phyloP scores from a whole-genome alignment of 1,140 invertebrate genomes.

The Nylanderia fulva region DNA sequence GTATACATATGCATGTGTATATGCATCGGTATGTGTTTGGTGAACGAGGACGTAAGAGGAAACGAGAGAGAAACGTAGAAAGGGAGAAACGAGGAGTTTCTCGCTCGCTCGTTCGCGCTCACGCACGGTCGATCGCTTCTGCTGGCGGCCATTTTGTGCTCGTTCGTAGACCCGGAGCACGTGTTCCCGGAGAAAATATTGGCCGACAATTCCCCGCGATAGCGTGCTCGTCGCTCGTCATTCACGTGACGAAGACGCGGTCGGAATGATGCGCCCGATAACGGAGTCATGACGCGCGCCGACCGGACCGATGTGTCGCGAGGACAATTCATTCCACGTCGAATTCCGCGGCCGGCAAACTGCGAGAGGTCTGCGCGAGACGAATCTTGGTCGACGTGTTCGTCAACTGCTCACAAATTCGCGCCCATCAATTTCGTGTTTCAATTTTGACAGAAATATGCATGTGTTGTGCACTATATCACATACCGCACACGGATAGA shows the following conservation, averaged over 20 bases:
- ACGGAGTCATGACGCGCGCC: constrained; percentile 15
- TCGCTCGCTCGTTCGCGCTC: constrained; percentile 68
- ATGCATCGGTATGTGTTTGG: constrained; percentile 20
- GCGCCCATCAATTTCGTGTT: background rate
- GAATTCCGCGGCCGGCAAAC: too few species aligned
- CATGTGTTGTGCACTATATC: background rate
- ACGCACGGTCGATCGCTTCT: constrained; percentile 82
- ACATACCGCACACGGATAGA: too few species aligned
- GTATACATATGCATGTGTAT: background rate
- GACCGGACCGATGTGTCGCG: constrained; percentile 1
- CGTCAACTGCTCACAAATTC: background rate
- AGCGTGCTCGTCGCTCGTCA: background rate
- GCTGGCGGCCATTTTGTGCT: constrained; percentile 83
- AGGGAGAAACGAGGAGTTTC: constrained; percentile 55
- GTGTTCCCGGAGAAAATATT: constrained; percentile 81
- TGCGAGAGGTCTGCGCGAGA: background rate
- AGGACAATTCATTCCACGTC: constrained; percentile 65
- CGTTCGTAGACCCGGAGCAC: constrained; percentile 71
- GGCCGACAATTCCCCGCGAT: constrained; percentile 72
- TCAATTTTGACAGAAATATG: background rate
- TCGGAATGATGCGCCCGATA: constrained; percentile 40
- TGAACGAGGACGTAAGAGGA: constrained; percentile 35
- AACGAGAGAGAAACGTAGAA: constrained; percentile 40
- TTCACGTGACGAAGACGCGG: constrained; percentile 50
- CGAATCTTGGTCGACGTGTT: background rate